These are phyloP conservation scores for Anhinga anhinga DNA, from an alignment of 2,113 vertebrate genomes.

Conservation along the genomic window DNA sequence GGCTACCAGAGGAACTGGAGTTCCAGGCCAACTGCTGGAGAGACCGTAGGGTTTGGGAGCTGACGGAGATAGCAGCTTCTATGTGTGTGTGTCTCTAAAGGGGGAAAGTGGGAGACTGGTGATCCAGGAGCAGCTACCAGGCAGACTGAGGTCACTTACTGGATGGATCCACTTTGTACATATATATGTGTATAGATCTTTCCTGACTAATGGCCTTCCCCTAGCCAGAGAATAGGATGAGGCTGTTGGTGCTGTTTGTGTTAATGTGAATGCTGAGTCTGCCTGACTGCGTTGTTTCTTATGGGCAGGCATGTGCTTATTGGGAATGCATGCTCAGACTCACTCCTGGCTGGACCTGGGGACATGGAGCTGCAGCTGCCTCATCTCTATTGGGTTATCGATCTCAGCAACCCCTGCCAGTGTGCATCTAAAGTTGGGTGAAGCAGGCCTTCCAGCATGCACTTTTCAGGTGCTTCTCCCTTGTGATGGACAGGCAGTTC, in stretches of 20 bases:
- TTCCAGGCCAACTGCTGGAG: not conserved
- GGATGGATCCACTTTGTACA: not conserved
- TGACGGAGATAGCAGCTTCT: fast-evolving
- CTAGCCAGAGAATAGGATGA: not conserved
- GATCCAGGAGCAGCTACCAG: not conserved
- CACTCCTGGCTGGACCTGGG: not conserved
- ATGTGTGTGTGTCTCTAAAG: not conserved
- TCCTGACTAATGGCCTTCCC: not conserved
- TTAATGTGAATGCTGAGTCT: not conserved
- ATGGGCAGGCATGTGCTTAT: fast-evolving
- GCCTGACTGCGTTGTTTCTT: not conserved
- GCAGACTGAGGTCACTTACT: not conserved
- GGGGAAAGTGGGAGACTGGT: not conserved
- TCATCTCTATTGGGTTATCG: fast-evolving
- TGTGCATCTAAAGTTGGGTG: not conserved
- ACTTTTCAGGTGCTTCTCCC: not conserved
- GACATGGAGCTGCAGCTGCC: not conserved
- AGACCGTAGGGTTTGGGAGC: not conserved
- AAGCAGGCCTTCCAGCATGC: not conserved
- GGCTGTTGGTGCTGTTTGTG: not conserved
- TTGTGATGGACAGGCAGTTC: not conserved
- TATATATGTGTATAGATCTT: not conserved
- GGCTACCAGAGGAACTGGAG: not conserved
- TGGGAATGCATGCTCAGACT: too few relatives aligned
- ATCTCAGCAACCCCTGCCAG: not conserved